These are phyloP conservation scores for Horisme vitalbata DNA, from an alignment of 2,888 invertebrate species.

Conservation along the genomic window DNA sequence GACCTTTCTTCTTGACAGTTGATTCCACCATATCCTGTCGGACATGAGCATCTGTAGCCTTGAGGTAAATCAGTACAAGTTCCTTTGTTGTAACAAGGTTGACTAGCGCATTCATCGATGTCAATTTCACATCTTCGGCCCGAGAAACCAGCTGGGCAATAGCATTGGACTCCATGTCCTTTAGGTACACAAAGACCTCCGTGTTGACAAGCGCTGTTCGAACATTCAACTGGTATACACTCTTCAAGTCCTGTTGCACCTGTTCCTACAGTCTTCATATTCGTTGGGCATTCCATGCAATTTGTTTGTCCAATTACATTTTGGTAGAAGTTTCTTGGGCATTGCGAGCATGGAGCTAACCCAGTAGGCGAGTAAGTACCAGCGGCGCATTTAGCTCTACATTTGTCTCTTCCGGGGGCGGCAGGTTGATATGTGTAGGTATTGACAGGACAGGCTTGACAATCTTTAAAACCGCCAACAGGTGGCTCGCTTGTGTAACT, in stretches of 20 bases:
- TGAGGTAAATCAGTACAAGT: conserved; percentile 96
- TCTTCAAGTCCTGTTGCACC: conserved; percentile 93
- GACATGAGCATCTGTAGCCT: conserved; percentile 95
- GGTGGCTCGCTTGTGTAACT: conserved; percentile 95
- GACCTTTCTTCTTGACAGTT: conserved; percentile 97
- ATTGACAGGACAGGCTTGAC: conserved; percentile 94
- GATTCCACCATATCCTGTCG: conserved; percentile 93
- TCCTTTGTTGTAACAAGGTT: conserved; percentile 96
- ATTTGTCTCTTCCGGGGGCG: conserved; percentile 91
- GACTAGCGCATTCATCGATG: conserved; percentile 96
- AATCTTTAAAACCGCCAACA: conserved; percentile 95
- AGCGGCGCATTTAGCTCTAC: conserved; percentile 93
- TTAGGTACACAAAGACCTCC: conserved; percentile 95
- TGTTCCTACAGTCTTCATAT: conserved; percentile 91
- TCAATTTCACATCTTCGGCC: conserved; percentile 97
- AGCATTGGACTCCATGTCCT: conserved; percentile 94
- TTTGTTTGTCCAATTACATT: conserved; percentile 91
- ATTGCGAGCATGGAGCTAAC: conserved; percentile 95
- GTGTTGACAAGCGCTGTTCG: conserved; percentile 94
- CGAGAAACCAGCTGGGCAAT: conserved; percentile 97
- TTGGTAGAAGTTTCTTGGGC: conserved; percentile 96
- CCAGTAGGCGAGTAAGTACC: conserved; percentile 97
- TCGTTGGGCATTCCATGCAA: conserved; percentile 95
- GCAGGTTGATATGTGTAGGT: conserved; percentile 96
- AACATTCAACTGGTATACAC: conserved; percentile 93